phyloP scores from a whole-genome alignment of 2,797 vertebrate genomes.

The Macrochelys suwanniensis region DNA sequence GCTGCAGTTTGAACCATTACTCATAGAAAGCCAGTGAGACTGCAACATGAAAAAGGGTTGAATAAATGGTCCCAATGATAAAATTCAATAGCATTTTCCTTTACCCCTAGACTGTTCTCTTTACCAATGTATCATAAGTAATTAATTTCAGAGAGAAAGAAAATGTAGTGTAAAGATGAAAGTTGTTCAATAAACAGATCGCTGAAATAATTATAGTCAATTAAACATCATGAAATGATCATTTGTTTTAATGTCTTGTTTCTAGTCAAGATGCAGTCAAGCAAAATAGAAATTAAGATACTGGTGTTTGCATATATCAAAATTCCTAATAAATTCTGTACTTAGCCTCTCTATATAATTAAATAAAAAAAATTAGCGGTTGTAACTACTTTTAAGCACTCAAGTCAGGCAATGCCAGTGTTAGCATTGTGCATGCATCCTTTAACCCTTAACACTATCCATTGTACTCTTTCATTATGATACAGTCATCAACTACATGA shows the following conservation, averaged over 20 bases:
- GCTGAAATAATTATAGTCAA: neutral
- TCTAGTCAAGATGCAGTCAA: neutral
- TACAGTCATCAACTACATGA: neutral
- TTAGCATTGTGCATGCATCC: neutral
- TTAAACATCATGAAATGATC: neutral
- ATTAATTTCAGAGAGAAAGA: neutral
- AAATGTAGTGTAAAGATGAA: neutral
- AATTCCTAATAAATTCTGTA: neutral
- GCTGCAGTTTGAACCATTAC: neutral
- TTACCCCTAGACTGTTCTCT: neutral
- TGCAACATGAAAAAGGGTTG: neutral
- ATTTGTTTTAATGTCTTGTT: neutral
- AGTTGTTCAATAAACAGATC: neutral
- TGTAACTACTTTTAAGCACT: neutral
- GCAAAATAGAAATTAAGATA: slow-evolving; percentile 3
- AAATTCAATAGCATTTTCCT: neutral
- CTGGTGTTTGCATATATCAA: neutral
- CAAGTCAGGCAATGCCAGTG: neutral
- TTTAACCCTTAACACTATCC: neutral
- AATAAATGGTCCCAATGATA: neutral
- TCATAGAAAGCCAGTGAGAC: neutral
- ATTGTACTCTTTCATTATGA: neutral
- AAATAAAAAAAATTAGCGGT: neutral
- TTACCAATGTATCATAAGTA: neutral
- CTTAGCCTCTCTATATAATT: slow-evolving; percentile 3